phyloP scores from a whole-genome alignment of 2,797 vertebrate genomes.

The Enteromius thamalakanensis region DNA sequence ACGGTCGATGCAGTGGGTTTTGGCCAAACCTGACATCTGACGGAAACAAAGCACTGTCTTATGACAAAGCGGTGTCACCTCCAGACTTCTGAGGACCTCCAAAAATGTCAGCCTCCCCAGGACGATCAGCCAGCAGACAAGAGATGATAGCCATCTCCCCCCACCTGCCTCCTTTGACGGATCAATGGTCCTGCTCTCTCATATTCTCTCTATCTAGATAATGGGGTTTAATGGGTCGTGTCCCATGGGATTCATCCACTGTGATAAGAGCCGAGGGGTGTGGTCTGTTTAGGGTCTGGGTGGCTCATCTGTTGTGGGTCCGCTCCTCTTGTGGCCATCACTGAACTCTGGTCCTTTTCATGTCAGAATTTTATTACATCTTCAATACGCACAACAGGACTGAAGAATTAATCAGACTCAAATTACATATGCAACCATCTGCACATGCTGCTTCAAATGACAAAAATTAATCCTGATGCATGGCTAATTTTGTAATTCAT shows the following conservation, averaged over 20 bases:
- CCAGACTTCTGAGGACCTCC: conserved; percentile 42
- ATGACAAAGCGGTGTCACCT: conserved; percentile 54
- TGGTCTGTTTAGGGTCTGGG: conserved; percentile 12
- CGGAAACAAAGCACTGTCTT: conserved; percentile 47
- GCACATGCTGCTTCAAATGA: conserved; percentile 48
- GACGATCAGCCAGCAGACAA: conserved; percentile 52
- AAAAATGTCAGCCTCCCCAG: conserved; percentile 56
- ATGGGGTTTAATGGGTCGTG: conserved; percentile 68
- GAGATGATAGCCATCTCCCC: conserved; percentile 46
- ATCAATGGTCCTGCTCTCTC: conserved; percentile 64
- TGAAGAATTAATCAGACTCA: conserved; percentile 67
- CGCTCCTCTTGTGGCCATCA: conserved; percentile 36
- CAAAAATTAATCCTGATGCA: conserved; percentile 43
- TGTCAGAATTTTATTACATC: conserved; percentile 61
- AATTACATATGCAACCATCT: conserved; percentile 66
- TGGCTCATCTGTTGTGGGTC: conserved; percentile 59
- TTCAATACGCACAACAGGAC: conserved; percentile 58
- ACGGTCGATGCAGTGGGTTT: background rate
- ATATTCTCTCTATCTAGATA: conserved; percentile 67
- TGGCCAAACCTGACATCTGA: conserved; percentile 37
- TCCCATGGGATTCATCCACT: conserved; percentile 61
- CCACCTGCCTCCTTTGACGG: conserved; percentile 43
- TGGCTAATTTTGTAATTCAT: conserved; percentile 31
- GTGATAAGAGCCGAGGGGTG: conserved; percentile 47
- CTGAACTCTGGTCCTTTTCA: conserved; percentile 28